Conservation (phyloP, 2,888 invertebrate genomes). For the Perizoma affinitatum region DNA sequence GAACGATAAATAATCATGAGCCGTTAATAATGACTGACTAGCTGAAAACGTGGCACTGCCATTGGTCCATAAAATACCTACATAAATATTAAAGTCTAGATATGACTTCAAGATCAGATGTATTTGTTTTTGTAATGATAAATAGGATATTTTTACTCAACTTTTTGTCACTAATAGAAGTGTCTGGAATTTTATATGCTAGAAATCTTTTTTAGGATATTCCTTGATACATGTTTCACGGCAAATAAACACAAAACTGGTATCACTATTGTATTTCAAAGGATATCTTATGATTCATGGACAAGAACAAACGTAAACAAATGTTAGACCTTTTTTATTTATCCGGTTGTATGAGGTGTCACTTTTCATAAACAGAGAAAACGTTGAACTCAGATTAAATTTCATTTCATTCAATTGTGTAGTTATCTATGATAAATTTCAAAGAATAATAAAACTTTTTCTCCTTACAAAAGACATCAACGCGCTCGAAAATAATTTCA, state of each 20-base stretch:
- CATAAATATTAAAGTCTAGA: no score
- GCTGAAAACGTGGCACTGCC: no score
- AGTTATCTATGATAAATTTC: neutral
- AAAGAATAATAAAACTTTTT: neutral
- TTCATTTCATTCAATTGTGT: neutral
- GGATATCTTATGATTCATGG: neutral
- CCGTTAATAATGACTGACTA: no score
- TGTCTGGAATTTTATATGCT: slow-evolving; percentile 24
- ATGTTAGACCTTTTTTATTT: no score
- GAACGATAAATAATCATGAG: no score
- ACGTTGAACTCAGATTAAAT: neutral
- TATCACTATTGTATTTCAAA: slow-evolving; percentile 23
- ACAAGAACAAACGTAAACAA: neutral
- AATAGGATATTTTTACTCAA: slow-evolving; percentile 1
- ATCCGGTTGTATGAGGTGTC: neutral
- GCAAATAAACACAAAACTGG: slow-evolving; percentile 28
- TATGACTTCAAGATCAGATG: no score
- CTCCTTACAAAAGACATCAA: slow-evolving; percentile 5
- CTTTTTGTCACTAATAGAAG: slow-evolving; percentile 19
- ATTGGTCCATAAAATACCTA: no score
- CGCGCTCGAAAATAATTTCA: neutral
- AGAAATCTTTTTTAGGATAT: slow-evolving; percentile 23
- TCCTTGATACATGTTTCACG: slow-evolving; percentile 36
- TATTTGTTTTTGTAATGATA: no score
- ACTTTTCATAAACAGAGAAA: neutral